Base-by-base conservation (phyloP, 2,888 invertebrate genomes). In the Timandra comae region DNA sequence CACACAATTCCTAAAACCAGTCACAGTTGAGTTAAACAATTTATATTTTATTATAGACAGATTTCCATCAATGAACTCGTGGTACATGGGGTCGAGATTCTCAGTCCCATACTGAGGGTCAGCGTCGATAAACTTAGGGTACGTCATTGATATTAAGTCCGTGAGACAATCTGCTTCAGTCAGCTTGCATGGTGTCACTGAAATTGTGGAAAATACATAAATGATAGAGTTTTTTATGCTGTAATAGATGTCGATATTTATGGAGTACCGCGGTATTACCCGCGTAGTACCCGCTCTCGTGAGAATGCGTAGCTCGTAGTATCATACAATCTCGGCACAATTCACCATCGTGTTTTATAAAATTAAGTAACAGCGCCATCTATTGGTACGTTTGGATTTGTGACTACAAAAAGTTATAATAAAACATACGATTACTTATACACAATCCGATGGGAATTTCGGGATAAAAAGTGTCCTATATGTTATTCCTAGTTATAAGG, bases 1-100 rank as follows among this genome's bases (percentile, higher is more conserved):
- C n/a, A 37, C 30, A 33, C 70, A 69, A 4, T 56, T 25, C 24
- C 52, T 64, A n/a, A 52, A 56, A 12, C 71, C 71, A 1, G 12
- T 41, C 0, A 54, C 5, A 7, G 50, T 50, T 1, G 47, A 39
- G 26, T 68, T 45, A 1, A 34, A 50, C 1, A 66, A 41, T 8
- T 47, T 60, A 23, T 44, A 60, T 4, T 62, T 55, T 4, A 69
- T 11, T 0, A 37, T 48, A 0, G 62, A 49, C 0, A 60, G 27
- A 3, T 58, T 46, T 16, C 47, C 60, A 5, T 59, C 49, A 8
- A 69, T 45, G 6, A 33, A n/a, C 9, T 57, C 31, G 3, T 50
- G 30, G n/a, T 41, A 33, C 26, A 70, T 33, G 0, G 69, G 69
- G 26, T 71, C 71, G 22, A 56, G 33, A 0, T 24, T 8, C 21